A percentile compares a stretch with the other conserved stretches of the same genome.
phyloP scores from a whole-genome alignment of 2,113 vertebrate species.

The Circaetus cinerascens region DNA sequence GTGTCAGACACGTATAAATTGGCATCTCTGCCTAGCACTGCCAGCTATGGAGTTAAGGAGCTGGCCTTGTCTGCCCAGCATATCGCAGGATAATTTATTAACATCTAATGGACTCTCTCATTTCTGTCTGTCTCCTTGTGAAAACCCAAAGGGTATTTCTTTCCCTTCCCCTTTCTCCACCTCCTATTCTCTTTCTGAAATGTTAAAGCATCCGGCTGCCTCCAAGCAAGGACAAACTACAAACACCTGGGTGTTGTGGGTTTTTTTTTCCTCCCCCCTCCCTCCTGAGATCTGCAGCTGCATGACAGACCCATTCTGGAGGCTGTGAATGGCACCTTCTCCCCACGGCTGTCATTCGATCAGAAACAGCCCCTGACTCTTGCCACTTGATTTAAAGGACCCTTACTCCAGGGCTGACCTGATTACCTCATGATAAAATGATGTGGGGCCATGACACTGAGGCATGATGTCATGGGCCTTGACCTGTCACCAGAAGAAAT shows the following conservation, averaged over 20 bases:
- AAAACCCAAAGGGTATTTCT: neutral
- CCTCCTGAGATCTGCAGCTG: conserved; percentile 11
- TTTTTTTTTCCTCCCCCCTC: neutral
- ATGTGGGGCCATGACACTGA: conserved; percentile 21
- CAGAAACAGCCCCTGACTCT: conserved; percentile 46
- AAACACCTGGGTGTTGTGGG: neutral
- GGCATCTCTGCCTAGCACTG: neutral
- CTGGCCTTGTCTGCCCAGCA: neutral
- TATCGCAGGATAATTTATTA: conserved; percentile 24
- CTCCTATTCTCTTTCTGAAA: neutral
- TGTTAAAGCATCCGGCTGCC: conserved; percentile 38
- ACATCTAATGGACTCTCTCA: neutral
- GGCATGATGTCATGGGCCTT: conserved; percentile 52
- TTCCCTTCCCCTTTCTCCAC: neutral
- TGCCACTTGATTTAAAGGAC: neutral
- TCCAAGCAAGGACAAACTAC: conserved; percentile 27
- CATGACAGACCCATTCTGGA: neutral
- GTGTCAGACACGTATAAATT: neutral
- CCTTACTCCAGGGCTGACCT: neutral
- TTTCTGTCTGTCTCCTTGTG: conserved; percentile 17
- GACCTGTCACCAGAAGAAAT: conserved; percentile 45
- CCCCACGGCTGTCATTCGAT: neutral
- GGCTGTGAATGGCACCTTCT: conserved; percentile 42
- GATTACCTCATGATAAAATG: conserved; percentile 57
- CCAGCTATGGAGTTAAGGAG: neutral